Evolutionary conservation across 2,797 vertebrate species (phyloP), one percentile per base, ranked within the genome.

Genomic region (Chelonia mydas): DNA sequence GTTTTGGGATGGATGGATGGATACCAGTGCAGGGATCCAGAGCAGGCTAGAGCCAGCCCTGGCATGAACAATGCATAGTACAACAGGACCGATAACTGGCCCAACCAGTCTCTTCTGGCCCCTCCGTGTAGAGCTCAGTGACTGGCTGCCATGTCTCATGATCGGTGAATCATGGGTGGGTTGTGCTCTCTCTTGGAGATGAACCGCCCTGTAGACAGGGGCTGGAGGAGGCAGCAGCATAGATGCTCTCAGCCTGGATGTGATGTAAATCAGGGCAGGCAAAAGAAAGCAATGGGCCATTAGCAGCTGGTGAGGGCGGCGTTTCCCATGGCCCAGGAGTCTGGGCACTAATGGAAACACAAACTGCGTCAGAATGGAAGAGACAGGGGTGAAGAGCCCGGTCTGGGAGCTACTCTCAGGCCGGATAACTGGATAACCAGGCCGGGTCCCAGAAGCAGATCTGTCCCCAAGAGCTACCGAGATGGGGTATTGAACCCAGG

Each of bases 51-150:
- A 45, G 41, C 25, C 37, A 74, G 5, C 37, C 68, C 37, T 33
- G 31, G 16, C 28, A 9, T n/a, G 13, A 45, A 45, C 33, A 74
- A 27, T 37, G 10, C 68, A 13, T 11, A 27, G 27, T 45, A 27
- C 11, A 45, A 68, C 37, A 45, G 21, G 37, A 11, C 23, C 27
- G 21, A 21, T 80, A 37, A 11, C 68, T 45, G 37, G 17, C 80
- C 57, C 37, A 3, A 0, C 28, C 0, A 7, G 61, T n/a, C 37
- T 74, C 68, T 74, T 45, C 0, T 72, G 83, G 92, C 89, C 89
- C 17, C 79, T 0, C 13, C 93, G 57, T 93, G 74, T 19, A 0
- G 0, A n/a, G 53, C 84, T 47, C 41, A 5, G 27, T 27, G 45
- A 80, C 25, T 81, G 47, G 57, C 54, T 54, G 88, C 27, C 54